Evolutionary conservation across 2,888 invertebrate species (phyloP).

Genomic region (Phengaris alcon): DNA sequence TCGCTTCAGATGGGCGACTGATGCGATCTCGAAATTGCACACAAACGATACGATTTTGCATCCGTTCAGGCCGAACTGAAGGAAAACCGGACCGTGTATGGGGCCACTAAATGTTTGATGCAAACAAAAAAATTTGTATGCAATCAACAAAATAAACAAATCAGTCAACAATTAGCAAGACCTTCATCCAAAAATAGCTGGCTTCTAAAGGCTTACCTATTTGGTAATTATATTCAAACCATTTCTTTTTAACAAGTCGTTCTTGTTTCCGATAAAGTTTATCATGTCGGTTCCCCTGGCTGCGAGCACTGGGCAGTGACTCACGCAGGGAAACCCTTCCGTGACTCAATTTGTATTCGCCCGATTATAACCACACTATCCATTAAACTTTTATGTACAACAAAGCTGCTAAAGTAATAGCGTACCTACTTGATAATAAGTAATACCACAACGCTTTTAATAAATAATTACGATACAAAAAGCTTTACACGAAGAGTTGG

Average conservation of each 20-base stretch:
- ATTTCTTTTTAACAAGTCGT: not conserved
- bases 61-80: too few species aligned
- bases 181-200: not conserved
- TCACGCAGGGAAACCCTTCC: constrained; percentile 76
- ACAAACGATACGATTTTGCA: too few species aligned
- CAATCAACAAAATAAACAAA: too few species aligned
- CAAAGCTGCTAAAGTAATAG: constrained; percentile 8
- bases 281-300: constrained; percentile 34
- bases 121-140: too few species aligned
- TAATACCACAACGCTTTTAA: constrained; percentile 3
- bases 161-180: not conserved
- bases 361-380: constrained; percentile 59
- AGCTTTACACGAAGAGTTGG: not conserved
- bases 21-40: too few species aligned
- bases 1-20: too few species aligned
- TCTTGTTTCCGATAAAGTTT: constrained; percentile 31
- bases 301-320: constrained; percentile 41
- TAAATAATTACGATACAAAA: not conserved
- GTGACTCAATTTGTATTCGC: constrained; percentile 72
- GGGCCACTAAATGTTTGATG: too few species aligned
- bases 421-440: not conserved
- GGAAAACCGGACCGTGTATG: too few species aligned
- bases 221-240: not conserved
- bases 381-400: constrained; percentile 39
- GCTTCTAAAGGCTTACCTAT: not conserved